Conservation (phyloP, 1,140 invertebrate species). For the Orchesella cincta region DNA sequence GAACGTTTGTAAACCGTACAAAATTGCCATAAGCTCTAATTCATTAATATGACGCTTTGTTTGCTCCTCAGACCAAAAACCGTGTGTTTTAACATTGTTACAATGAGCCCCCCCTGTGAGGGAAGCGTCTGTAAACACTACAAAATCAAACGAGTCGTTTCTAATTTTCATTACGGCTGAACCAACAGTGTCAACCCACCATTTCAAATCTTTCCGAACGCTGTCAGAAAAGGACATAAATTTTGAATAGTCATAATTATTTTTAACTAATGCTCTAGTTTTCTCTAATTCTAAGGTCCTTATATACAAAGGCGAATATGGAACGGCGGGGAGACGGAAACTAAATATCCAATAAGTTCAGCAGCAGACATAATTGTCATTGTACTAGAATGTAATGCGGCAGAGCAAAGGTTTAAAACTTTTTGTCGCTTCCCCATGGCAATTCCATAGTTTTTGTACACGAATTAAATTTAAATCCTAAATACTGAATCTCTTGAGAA, state of each 20-base stretch:
- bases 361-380: slow-evolving; percentile 15
- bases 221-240: not conserved
- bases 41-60: not conserved
- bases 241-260: not conserved
- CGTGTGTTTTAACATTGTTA: not conserved
- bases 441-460: not conserved
- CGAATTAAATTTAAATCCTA: slow-evolving; percentile 34
- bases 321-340: slow-evolving; percentile 19
- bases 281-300: slow-evolving; percentile 27
- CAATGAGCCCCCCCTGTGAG: slow-evolving; percentile 24
- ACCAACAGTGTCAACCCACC: slow-evolving; percentile 22
- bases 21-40: slow-evolving; percentile 15
- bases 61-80: not conserved
- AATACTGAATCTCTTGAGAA: slow-evolving; percentile 5
- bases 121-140: slow-evolving; percentile 32
- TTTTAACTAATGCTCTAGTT: not conserved
- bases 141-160: slow-evolving; percentile 17
- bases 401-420: not conserved
- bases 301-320: slow-evolving; percentile 32
- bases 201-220: not conserved
- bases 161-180: not conserved
- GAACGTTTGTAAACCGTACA: slow-evolving; percentile 12
- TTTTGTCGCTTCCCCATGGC: slow-evolving; percentile 17
- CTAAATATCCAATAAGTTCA: slow-evolving; percentile 30
- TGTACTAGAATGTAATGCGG: not conserved